Evolutionary conservation across 2,888 invertebrate species (phyloP).

Genomic region (Chrysodeixis includens): DNA sequence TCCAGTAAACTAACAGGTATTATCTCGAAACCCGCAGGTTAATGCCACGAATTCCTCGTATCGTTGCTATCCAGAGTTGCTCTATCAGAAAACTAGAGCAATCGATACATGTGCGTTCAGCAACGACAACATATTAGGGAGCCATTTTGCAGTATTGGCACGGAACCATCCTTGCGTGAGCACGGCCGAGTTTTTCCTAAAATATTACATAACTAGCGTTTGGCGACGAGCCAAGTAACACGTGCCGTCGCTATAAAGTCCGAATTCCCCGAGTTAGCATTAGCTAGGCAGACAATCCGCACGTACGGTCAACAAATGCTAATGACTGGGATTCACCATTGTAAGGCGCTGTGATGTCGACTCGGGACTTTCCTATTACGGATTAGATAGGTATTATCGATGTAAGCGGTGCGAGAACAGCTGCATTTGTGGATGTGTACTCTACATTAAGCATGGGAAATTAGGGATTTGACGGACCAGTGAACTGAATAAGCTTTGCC

Average conservation of each 20-base stretch:
- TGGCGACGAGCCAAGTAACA: conserved; percentile 47
- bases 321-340: conserved; percentile 36
- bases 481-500: background rate
- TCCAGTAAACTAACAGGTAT: background rate
- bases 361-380: conserved; percentile 33
- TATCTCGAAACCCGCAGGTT: background rate
- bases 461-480: background rate
- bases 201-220: conserved; percentile 47
- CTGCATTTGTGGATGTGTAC: background rate
- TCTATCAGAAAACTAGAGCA: background rate
- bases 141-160: conserved; percentile 28
- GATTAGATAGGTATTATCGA: conserved; percentile 9
- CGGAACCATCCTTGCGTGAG: conserved; percentile 10
- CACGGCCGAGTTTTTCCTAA: conserved; percentile 36
- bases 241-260: conserved; percentile 43
- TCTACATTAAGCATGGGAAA: background rate
- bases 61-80: background rate
- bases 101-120: conserved; percentile 2
- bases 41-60: background rate
- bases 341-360: conserved; percentile 8
- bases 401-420: background rate
- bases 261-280: conserved; percentile 34
- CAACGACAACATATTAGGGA: conserved; percentile 8
- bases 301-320: conserved; percentile 34
- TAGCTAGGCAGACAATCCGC: conserved; percentile 31